Evolutionary conservation across 1,140 invertebrate species (phyloP).

Genomic region (Drosophila arawakana): DNA sequence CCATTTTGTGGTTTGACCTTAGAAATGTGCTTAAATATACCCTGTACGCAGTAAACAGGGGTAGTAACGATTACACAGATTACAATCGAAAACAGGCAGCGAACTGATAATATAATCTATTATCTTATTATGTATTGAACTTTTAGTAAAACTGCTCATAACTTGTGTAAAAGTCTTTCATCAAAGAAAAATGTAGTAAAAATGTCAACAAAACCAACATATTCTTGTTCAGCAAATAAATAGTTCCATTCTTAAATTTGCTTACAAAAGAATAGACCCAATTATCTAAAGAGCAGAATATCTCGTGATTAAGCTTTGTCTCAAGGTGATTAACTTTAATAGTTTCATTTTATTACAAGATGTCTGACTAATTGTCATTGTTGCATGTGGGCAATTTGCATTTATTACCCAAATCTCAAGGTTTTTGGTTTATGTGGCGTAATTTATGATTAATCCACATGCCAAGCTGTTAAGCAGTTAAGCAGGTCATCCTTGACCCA

Average conservation of each 20-base stretch:
- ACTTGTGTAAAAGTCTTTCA: no score
- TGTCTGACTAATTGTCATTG: not conserved
- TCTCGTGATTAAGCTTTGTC: no score
- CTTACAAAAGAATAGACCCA: no score
- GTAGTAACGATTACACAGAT: not conserved
- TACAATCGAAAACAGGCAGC: no score
- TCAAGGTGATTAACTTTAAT: not conserved
- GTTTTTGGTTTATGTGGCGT: not conserved
- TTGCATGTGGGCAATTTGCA: conserved; percentile 8
- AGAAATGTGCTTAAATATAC: not conserved
- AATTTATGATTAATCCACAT: conserved; percentile 8
- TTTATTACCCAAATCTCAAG: conserved; percentile 8
- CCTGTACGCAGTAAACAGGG: not conserved
- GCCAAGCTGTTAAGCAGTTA: conserved; percentile 7
- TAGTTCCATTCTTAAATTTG: no score
- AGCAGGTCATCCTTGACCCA: conserved; percentile 36
- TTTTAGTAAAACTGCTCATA: no score
- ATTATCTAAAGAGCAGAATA: no score
- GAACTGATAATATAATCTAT: no score
- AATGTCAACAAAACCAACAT: no score
- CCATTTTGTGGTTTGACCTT: not conserved
- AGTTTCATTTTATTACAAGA: not conserved
- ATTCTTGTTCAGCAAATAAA: no score
- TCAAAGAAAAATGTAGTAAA: no score
- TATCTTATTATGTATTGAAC: no score